Evolutionary conservation across 2,797 vertebrate genomes (phyloP).

Genomic region (Astyanax mexicanus): DNA sequence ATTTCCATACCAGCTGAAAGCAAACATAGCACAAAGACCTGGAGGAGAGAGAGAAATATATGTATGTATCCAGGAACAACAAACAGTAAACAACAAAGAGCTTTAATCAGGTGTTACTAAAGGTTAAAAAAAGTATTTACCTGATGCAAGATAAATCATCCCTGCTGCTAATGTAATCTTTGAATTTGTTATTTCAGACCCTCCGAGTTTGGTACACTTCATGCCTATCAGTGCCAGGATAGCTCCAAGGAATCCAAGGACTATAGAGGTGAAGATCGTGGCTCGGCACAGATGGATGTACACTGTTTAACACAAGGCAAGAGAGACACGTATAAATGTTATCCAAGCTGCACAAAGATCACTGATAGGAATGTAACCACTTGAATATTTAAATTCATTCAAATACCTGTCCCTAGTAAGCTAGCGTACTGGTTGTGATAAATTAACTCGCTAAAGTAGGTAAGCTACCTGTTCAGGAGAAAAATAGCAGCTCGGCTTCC

Average conservation of each 20-base stretch:
- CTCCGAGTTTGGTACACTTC: slow-evolving; percentile 85
- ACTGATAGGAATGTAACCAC: too few species aligned
- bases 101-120: not conserved
- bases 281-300: slow-evolving; percentile 83
- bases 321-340: too few species aligned
- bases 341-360: too few species aligned
- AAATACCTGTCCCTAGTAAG: too few species aligned
- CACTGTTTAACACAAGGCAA: slow-evolving; percentile 65
- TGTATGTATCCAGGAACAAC: not conserved
- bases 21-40: slow-evolving; percentile 78
- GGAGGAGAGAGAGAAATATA: slow-evolving; percentile 33
- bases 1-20: slow-evolving; percentile 79
- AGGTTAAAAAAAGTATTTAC: slow-evolving; percentile 56
- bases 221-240: slow-evolving; percentile 81
- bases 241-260: slow-evolving; percentile 78
- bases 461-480: too few species aligned
- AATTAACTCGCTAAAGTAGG: too few species aligned
- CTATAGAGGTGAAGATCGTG: slow-evolving; percentile 79
- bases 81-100: not conserved
- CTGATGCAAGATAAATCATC: slow-evolving; percentile 78
- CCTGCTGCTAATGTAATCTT: slow-evolving; percentile 80
- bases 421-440: too few species aligned
- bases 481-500: too few species aligned
- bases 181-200: slow-evolving; percentile 76
- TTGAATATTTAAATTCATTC: too few species aligned